phyloP scores from a whole-genome alignment of 2,888 invertebrate species.

The Erebia palarica region DNA sequence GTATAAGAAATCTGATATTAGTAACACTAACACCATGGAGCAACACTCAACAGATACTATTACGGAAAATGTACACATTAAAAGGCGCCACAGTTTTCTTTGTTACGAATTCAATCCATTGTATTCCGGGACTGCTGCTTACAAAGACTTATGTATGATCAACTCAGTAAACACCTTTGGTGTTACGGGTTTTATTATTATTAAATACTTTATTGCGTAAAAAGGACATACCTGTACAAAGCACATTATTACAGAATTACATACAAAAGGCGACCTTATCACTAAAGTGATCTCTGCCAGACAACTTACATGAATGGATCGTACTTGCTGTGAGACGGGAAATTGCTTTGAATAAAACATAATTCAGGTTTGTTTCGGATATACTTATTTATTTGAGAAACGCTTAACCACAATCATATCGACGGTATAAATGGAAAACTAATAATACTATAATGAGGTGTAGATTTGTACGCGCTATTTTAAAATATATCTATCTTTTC shows the following conservation, averaged over 20 bases:
- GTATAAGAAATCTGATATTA: slow-evolving; percentile 12
- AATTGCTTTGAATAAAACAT: no score
- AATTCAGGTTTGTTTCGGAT: neutral
- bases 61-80: slow-evolving; percentile 5
- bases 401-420: neutral
- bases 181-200: neutral
- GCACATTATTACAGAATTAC: no score
- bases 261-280: no score
- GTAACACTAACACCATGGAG: neutral
- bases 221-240: no score
- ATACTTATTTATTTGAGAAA: neutral
- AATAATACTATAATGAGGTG: no score
- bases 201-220: no score
- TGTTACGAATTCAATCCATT: neutral
- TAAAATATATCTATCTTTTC: no score
- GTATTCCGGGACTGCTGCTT: neutral
- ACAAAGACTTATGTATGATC: neutral
- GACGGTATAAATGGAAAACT: no score
- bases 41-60: slow-evolving; percentile 11
- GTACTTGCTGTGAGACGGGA: no score
- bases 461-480: no score
- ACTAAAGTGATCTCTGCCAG: no score
- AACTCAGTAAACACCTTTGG: slow-evolving; percentile 12
- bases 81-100: slow-evolving; percentile 1
- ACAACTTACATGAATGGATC: no score